Conservation (phyloP, 2,113 vertebrate species). For the Pseudolaguvia tuberculata region DNA sequence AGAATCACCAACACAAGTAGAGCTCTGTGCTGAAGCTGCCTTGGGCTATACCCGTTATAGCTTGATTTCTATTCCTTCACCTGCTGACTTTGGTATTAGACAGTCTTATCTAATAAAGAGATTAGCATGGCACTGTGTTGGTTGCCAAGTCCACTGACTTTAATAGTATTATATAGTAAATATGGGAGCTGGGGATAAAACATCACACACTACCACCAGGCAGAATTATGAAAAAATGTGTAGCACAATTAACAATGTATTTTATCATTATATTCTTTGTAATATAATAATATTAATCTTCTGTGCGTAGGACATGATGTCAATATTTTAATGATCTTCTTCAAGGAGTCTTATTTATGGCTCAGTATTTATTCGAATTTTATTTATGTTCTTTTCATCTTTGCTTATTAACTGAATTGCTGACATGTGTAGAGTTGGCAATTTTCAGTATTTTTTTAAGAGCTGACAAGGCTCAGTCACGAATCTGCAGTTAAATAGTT, state of each 20-base stretch:
- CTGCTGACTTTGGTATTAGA: slow-evolving; percentile 23
- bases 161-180: not conserved
- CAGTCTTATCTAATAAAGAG: not conserved
- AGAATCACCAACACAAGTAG: slow-evolving; percentile 17
- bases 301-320: not conserved
- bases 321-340: not conserved
- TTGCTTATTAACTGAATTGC: not conserved
- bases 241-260: not conserved
- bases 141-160: not conserved
- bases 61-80: slow-evolving; percentile 34
- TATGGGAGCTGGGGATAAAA: not conserved
- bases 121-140: slow-evolving; percentile 18
- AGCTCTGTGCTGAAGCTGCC: slow-evolving; percentile 20
- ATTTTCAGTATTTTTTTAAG: not conserved
- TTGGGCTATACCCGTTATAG: slow-evolving; percentile 33
- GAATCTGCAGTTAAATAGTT: slow-evolving; percentile 2
- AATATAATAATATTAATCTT: not conserved
- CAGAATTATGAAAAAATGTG: not conserved
- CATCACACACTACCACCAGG: not conserved
- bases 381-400: not conserved
- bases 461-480: slow-evolving; percentile 14
- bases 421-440: not conserved
- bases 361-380: not conserved
- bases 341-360: not conserved
- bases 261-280: not conserved